Base-by-base conservation (phyloP, 2,797 vertebrate species). In the Crocodylus rhombifer region DNA sequence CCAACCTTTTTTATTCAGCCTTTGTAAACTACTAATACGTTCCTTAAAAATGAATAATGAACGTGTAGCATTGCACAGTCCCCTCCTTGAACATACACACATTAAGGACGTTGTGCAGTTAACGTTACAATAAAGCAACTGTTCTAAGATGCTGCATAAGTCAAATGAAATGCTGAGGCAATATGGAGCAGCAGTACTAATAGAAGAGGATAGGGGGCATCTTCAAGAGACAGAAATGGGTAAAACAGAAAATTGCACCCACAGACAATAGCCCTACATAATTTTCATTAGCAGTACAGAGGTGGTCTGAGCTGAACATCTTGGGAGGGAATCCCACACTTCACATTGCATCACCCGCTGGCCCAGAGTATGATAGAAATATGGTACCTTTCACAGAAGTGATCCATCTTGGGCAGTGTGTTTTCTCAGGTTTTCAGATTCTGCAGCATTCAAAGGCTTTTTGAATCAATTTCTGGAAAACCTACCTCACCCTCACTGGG, bases 141-240 rank as follows among this genome's bases (percentile, higher is more conserved):
- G 67, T 76, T 60, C 73, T 26, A 82, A 42, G 55, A n/a, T 36
- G 69, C 1, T 56, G 33, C 62, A 80, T n/a, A 77, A 75, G 82
- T 60, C 77, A 84, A 82, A 84, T 26, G 74, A 88, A 84, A 90
- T 9, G 64, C 8, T 21, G 74, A 77, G 64, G 77, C 25, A 84
- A 83, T 83, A 76, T 83, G 61, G 80, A 64, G 67, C 33, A 55
- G 78, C 3, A 4, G n/a, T 56, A 55, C 25, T 30, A 77, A 63
- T 63, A 84, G 51, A 7, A 74, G 89, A 16, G 85, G 20, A 81
- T 42, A 77, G 33, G n/a, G 4, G 14, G n/a, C 51, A 80, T 9
- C 36, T 86, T 51, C 21, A 71, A 80, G 79, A 61, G 77, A 77
- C 4, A 71, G 13, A 16, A 62, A 55, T 5, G 5, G 75, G 61